Base-by-base conservation (phyloP, 1,140 invertebrate species). In the Drosophila orena region DNA sequence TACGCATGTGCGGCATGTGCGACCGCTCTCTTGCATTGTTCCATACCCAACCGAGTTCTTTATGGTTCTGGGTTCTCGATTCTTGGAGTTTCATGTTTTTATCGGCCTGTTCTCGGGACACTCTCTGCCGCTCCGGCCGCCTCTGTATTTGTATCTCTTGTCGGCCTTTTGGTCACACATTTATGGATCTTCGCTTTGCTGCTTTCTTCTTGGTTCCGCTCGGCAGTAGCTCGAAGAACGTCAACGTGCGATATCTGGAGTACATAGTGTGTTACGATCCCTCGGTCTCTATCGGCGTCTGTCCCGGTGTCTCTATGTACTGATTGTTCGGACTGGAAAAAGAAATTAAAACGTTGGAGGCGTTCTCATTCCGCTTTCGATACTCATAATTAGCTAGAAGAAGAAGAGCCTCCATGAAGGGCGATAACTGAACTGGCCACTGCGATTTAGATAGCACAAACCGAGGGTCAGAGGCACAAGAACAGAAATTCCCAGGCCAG, bases 231-330 rank as follows among this genome's bases (percentile, higher is more conserved):
- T 79, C 69, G 44, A 56, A 52, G 80, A 60, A 66, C 77, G 68
- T 68, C 73, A 75, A 61, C 52, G 68, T 61, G 83, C 74, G 81
- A 88, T 86, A 86, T 81, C 83, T 86, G 81, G 74, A 86, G 74
- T 79, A 81, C 59, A 77, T 46, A 74, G 62, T 38, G 30, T 46
- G 70, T 72, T 44, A 12, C 37, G 44, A 30, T 65, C 37, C 40
- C 62, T 57, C 44, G 14, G 14, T 27, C 17, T 24, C 15, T 14
- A 10, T 27, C 17, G 17, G 14, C 20, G 52, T 56, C 40, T 56
- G 53, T 44, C 38, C 27, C 42, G 37, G n/a, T 34, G n/a, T 15
- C 40, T 34, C 37, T 57, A 22, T 50, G 49, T 70, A 55, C 66
- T 40, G 55, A 72, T 73, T 72, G 50, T 71, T 27, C 34, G 27